Base-by-base conservation (phyloP, 2,888 invertebrate species). In the Drosophila ustulata region DNA sequence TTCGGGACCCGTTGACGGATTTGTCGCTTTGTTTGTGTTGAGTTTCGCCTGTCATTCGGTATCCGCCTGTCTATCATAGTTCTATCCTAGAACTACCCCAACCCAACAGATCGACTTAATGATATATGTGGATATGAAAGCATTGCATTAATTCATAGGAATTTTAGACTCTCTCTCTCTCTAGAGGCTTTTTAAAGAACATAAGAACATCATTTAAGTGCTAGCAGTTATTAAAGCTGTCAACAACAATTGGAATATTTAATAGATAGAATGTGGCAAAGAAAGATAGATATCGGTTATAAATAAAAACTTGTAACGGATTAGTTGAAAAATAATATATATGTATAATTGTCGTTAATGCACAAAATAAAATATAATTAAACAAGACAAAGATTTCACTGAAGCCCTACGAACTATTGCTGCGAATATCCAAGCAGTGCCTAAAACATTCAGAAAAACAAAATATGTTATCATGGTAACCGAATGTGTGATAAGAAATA, bases 1-100 rank as follows among this genome's bases (percentile, higher is more conserved):
- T 78, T 67, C 70, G 76, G 71, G 57, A 63, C 76, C 68, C 78
- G 80, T 59, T 73, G 83, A 87, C 82, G 72, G 77, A 85, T 82
- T 85, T 85, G 86, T 85, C 83, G 71, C 62, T 80, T 75, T 80
- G 71, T 78, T 76, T 82, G 70, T 75, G 67, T 59, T 82, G 72
- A 78, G 80, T 82, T 80, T 66, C 50, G 76, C 58, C 71, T 87
- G 82, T 83, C 87, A 86, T 56, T 72, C 49, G 72, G 68, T 72
- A 62, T 75, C 75, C 75, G 77, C 66, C 13, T 70, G 75, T 75
- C 75, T 71, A 61, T 78, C 78, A 75, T 39, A 65, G 55, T 57
- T 25, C 39, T 23, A 30, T 25, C 50, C 43, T 47, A 41, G 13
- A 41, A 18, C 39, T 41, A n/a, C 30, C 28, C 61, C 65, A 52